Evolutionary conservation across 2,888 invertebrate genomes (phyloP).

Genomic region (Cantharis nigra): DNA sequence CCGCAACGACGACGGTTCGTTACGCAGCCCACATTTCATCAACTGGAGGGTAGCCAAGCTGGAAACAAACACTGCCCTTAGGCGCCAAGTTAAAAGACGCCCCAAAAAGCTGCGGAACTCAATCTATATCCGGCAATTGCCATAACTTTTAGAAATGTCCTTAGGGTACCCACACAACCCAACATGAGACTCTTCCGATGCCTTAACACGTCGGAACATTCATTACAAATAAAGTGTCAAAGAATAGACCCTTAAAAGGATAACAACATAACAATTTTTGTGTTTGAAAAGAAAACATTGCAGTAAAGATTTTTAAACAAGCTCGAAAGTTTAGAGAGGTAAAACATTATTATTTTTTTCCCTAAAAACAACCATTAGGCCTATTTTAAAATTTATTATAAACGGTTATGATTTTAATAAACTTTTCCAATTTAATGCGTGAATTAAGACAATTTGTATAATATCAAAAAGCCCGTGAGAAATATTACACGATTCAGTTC

Average conservation of each 20-base stretch:
- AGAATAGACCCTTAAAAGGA: slow-evolving; percentile 8
- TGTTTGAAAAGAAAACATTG: background rate
- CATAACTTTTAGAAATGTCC: slow-evolving; percentile 42
- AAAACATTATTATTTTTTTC: background rate
- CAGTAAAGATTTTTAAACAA: background rate
- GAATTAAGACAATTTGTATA: background rate
- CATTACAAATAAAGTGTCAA: slow-evolving; percentile 36
- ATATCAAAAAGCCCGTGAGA: slow-evolving; percentile 32
- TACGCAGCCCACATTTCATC: slow-evolving; percentile 49
- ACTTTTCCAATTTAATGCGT: background rate
- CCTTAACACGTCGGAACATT: slow-evolving; percentile 44
- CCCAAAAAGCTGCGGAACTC: slow-evolving; percentile 40
- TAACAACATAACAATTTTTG: background rate
- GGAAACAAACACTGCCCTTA: slow-evolving; percentile 37
- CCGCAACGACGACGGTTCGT: slow-evolving; percentile 43
- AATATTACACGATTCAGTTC: slow-evolving; percentile 41
- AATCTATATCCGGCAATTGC: slow-evolving; percentile 47
- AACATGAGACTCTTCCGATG: slow-evolving; percentile 42
- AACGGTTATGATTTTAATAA: background rate
- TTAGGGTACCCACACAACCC: slow-evolving; percentile 40
- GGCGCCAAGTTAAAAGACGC: slow-evolving; percentile 37
- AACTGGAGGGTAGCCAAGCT: slow-evolving; percentile 49
- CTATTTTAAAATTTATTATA: background rate
- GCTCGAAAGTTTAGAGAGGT: background rate
- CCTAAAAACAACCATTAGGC: background rate